These are phyloP conservation scores for Takifugu ocellatus DNA, from an alignment of 2,797 vertebrate genomes.

Conservation along the genomic window DNA sequence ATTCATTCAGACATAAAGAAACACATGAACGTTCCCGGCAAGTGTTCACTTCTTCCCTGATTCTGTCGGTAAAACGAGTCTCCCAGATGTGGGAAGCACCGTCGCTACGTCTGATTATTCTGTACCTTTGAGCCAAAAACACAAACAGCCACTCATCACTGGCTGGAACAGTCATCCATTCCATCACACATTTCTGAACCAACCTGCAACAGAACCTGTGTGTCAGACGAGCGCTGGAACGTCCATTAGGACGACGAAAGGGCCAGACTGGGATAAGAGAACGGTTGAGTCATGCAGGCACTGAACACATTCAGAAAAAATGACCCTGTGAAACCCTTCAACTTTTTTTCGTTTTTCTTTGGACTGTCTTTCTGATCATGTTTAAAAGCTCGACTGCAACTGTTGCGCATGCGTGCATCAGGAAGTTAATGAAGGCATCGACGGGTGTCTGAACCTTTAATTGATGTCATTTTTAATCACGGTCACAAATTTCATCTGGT, in stretches of 20 bases:
- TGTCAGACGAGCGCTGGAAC: conserved; percentile 28
- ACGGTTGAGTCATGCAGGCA: conserved; percentile 33
- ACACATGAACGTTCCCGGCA: conserved; percentile 24
- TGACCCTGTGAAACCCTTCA: not conserved
- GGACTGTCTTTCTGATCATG: too few relatives aligned
- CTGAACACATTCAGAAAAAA: conserved; percentile 5
- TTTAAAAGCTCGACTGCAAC: too few relatives aligned
- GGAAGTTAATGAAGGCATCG: too few relatives aligned
- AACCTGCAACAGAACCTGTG: conserved; percentile 29
- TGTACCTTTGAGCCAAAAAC: conserved; percentile 22
- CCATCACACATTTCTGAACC: not conserved
- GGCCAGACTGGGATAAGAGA: conserved; percentile 50
- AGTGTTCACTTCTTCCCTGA: conserved; percentile 44
- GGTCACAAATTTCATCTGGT: too few relatives aligned
- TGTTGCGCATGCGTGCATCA: too few relatives aligned
- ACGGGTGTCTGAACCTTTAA: too few relatives aligned
- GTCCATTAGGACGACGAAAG: conserved; percentile 31
- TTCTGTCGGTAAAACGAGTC: conserved; percentile 39
- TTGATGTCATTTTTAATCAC: too few relatives aligned
- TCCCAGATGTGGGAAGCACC: conserved; percentile 55
- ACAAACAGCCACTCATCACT: conserved; percentile 46
- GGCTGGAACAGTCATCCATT: conserved; percentile 5
- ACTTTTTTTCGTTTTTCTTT: too few relatives aligned
- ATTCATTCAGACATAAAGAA: conserved; percentile 4
- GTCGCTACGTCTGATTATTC: not conserved